Evolutionary conservation across 2,888 invertebrate genomes (phyloP).

Genomic region (Chloromyia formosa): DNA sequence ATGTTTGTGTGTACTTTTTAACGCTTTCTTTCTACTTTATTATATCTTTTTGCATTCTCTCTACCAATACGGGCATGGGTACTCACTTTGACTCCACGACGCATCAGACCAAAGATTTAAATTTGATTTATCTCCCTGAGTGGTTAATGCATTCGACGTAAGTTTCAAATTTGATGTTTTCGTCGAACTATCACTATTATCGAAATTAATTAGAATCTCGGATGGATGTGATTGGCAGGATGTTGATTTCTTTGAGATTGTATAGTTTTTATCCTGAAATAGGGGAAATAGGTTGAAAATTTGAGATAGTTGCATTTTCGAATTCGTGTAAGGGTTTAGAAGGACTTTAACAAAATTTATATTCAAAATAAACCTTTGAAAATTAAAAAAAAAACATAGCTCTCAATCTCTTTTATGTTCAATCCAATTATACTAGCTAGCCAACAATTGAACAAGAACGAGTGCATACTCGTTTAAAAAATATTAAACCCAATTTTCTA

Average conservation of each 20-base stretch:
- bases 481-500: too few relatives aligned
- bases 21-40: not conserved
- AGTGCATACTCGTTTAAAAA: too few relatives aligned
- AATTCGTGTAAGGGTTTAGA: too few relatives aligned
- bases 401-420: too few relatives aligned
- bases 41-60: constrained; percentile 7
- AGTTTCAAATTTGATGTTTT: constrained; percentile 38
- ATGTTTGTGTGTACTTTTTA: too few relatives aligned
- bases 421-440: too few relatives aligned
- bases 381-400: too few relatives aligned
- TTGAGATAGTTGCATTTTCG: too few relatives aligned
- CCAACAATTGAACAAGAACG: too few relatives aligned
- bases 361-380: too few relatives aligned
- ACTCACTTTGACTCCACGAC: constrained; percentile 37
- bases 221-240: constrained; percentile 54
- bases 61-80: constrained; percentile 43
- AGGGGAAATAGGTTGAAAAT: not conserved
- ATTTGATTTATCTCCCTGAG: constrained; percentile 30
- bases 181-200: constrained; percentile 34
- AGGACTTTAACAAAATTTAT: too few relatives aligned
- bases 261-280: constrained; percentile 59
- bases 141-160: not conserved
- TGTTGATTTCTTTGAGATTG: constrained; percentile 62
- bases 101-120: constrained; percentile 31
- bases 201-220: constrained; percentile 34